Evolutionary conservation across 2,888 invertebrate genomes (phyloP), one percentile per base, ranked within the genome.

Genomic region (Agrotis ipsilon): DNA sequence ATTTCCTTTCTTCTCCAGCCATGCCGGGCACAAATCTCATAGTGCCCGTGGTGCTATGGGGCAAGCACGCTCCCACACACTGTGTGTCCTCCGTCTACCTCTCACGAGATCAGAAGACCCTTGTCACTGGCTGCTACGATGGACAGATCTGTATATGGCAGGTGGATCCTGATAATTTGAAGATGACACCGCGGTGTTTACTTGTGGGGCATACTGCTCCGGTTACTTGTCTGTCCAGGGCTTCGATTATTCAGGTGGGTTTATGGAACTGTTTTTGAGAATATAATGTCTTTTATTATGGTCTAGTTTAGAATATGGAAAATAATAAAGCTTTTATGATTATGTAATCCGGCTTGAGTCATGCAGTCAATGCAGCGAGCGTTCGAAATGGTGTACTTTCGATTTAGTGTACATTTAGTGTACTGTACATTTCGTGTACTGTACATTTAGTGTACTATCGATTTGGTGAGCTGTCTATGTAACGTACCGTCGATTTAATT

Each of bases 21-120:
- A 98, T 98, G 97, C 98, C 98, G 63, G 98, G 98, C 84, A 98
- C 98, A 74, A 98, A 98, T 95, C 96, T 99, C 81, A 99, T 99
- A 72, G 99, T 99, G 64, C 99, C 99, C 0, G 98, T 99, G 74
- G 99, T 99, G 75, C 96, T 99, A 68, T 99, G 99, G 99, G 99
- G 99, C 45, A 98, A 98, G 87, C 97, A 98, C 89, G 98, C 99
- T 3, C 99, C 99, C 1, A 99, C 99, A 3, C 99, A 99, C 95
- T 99, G 99, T 91, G 98, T 99, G 83, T 99, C 99, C 0, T 98
- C 99, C 71, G 97, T 99, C 72, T 98, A 98, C 90, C 96, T 99
- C 67, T 99, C 99, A 24, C 97, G 98, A 74, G 99, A 99, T 94
- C 98, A 99, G 92, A 98, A 97, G 91, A 99, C 98, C 14, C 96